Conservation (phyloP, 2,888 invertebrate species). For the Adelphocoris suturalis region DNA sequence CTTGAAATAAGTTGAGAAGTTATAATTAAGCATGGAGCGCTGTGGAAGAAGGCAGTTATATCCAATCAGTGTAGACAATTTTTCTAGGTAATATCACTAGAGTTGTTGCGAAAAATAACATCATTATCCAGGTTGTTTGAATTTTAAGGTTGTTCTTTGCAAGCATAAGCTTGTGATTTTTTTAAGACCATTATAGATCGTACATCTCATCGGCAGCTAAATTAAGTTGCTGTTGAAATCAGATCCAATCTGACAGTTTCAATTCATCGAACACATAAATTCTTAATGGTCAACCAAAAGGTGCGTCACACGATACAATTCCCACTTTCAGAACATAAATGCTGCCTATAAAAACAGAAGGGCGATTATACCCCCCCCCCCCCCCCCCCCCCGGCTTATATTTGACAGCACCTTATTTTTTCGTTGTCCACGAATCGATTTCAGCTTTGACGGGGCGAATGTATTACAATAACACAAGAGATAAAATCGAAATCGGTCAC, state of each 20-base stretch:
- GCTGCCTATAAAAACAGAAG: neutral
- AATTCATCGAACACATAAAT: neutral
- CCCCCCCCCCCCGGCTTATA: neutral
- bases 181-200: too few relatives aligned
- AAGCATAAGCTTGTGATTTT: too few relatives aligned
- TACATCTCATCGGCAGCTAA: too few relatives aligned
- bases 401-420: neutral
- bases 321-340: neutral
- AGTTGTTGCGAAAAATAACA: too few relatives aligned
- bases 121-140: too few relatives aligned
- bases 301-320: neutral
- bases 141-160: too few relatives aligned
- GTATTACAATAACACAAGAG: constrained; percentile 4
- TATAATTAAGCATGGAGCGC: too few relatives aligned
- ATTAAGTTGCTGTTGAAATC: neutral
- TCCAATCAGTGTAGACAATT: too few relatives aligned
- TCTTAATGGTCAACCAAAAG: neutral
- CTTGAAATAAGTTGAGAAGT: too few relatives aligned
- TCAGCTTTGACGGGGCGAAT: neutral
- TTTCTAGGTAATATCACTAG: too few relatives aligned
- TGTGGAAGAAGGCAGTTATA: too few relatives aligned
- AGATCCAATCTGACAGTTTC: neutral
- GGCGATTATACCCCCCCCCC: neutral
- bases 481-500: constrained; percentile 24
- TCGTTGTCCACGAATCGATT: neutral